Evolutionary conservation across 2,797 vertebrate genomes (phyloP), one percentile per base, ranked within the genome.

Genomic region (Fratercula arctica): DNA sequence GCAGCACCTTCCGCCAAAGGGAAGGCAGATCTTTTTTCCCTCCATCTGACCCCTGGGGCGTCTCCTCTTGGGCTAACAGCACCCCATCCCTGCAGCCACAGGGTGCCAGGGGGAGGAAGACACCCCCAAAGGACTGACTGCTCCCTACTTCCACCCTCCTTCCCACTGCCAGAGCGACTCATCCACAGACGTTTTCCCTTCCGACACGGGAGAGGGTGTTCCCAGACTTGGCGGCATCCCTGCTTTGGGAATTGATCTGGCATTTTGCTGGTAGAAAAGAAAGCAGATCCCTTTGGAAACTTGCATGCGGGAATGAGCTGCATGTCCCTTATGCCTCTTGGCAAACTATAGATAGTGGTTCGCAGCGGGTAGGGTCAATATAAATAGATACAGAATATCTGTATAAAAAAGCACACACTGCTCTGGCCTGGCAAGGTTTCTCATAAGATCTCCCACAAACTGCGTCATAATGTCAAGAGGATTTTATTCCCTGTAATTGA

Each of bases 401-500:
- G 64, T 10, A n/a, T 14, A 33, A 48, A 91, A 82, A 66, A 64
- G 73, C 74, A 85, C 69, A 13, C 45, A 9, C 14, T 33, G 68
- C 93, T 76, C 91, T 90, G 84, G 94, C 79, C 93, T 95, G 93
- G 91, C 89, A 61, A 56, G 60, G 78, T 19, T 25, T 93, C 84
- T 82, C 78, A 77, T 82, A 59, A 92, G 94, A 93, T 95, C 86
- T 95, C 91, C 96, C 97, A 95, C 92, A 97, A 93, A 89, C n/a
- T 96, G 92, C 93, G 96, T 96, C 97, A 97, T 13, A 83, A 85
- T 4, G 72, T 74, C 67, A 18, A n/a, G 95, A 96, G 92, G 78
- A 94, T 96, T 96, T 84, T 33, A 93, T 37, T 96, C 96, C 95
- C 91, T 96, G 83, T 89, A 95, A 96, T 85, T 96, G 86, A 95